These are phyloP conservation scores for Zaprionus inermis DNA, from an alignment of 1,140 invertebrate species.

Conservation along the genomic window DNA sequence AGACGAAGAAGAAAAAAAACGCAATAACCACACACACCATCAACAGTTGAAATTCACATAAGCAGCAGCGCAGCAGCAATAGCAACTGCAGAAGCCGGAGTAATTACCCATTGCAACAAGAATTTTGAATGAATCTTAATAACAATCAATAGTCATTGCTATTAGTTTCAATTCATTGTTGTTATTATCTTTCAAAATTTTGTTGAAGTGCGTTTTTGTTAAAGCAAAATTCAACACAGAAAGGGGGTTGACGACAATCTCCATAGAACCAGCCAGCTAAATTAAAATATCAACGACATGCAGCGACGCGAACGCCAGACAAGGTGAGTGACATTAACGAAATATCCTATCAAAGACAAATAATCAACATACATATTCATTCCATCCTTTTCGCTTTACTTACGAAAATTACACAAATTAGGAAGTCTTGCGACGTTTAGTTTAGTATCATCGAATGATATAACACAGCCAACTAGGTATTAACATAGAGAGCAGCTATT, in stretches of 20 bases:
- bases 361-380: too few relatives aligned
- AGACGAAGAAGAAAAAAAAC: conserved; percentile 7
- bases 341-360: too few relatives aligned
- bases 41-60: conserved; percentile 37
- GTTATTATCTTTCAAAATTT: conserved; percentile 62
- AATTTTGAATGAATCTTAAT: conserved; percentile 51
- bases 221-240: conserved; percentile 59
- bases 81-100: conserved; percentile 3
- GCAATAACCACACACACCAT: conserved; percentile 31
- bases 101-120: conserved; percentile 34
- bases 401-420: neutral
- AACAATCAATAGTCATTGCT: conserved; percentile 44
- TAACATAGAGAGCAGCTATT: neutral
- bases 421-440: neutral
- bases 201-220: conserved; percentile 53
- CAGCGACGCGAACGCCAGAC: conserved; percentile 76
- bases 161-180: conserved; percentile 34
- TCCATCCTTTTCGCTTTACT: neutral
- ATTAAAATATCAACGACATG: conserved; percentile 47
- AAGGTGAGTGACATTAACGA: conserved; percentile 55
- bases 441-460: neutral
- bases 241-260: conserved; percentile 14
- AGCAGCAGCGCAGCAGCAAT: neutral
- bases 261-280: conserved; percentile 16
- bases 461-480: neutral